Evolutionary conservation across 2,888 invertebrate species (phyloP).

Genomic region (Drepana falcataria): DNA sequence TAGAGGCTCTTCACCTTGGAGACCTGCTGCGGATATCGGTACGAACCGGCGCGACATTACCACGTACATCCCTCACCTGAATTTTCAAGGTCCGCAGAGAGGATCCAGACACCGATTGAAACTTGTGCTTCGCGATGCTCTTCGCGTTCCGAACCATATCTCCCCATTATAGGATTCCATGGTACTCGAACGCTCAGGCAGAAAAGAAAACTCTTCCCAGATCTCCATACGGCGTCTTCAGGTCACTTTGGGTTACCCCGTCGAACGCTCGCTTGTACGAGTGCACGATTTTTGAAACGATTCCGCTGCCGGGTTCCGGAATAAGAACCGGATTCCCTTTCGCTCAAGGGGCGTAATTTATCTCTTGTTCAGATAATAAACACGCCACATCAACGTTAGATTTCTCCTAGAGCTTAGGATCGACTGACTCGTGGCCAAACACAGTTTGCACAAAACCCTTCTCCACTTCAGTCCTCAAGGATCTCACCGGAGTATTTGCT

Average conservation of each 20-base stretch:
- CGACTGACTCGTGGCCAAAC: constrained; percentile 78
- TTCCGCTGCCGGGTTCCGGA: no score
- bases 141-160: constrained; percentile 68
- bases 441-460: constrained; percentile 73
- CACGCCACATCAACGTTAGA: constrained; percentile 59
- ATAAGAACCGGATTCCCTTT: no score
- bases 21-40: no score
- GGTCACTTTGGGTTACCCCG: constrained; percentile 64
- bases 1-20: no score
- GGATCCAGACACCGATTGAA: no score
- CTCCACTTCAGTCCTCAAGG: constrained; percentile 80
- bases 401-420: constrained; percentile 78
- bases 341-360: no score
- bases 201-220: no score
- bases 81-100: no score
- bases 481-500: constrained; percentile 83
- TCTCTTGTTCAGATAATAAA: constrained; percentile 60
- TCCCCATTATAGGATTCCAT: constrained; percentile 71
- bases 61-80: no score
- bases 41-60: no score
- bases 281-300: constrained; percentile 58
- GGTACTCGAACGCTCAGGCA: constrained; percentile 72
- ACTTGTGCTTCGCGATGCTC: no score
- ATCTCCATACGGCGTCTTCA: constrained; percentile 77
- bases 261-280: constrained; percentile 30